phyloP scores from a whole-genome alignment of 2,888 invertebrate genomes.

The Autographa pulchrina region DNA sequence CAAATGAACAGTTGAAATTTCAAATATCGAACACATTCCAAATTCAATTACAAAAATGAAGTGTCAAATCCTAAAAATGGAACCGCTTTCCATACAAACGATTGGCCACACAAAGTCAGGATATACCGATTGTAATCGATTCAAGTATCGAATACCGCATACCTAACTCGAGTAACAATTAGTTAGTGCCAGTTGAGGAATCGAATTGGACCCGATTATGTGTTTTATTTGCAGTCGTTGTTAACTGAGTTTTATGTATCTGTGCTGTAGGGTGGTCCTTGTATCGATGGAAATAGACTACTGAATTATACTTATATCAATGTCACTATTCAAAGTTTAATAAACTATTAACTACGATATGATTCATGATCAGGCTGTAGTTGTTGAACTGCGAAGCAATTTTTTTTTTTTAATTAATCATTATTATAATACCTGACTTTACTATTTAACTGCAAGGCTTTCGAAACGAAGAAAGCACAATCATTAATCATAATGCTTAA shows the following conservation, averaged over 20 bases:
- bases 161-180: conserved; percentile 26
- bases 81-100: not conserved
- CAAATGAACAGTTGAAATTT: not conserved
- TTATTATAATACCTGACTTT: no score
- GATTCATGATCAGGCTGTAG: no score
- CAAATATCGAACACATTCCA: not conserved
- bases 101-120: not conserved
- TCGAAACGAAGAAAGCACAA: no score
- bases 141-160: conserved; percentile 39
- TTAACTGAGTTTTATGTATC: not conserved
- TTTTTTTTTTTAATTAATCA: no score
- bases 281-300: not conserved
- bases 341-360: no score
- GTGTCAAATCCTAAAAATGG: not conserved
- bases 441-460: no score
- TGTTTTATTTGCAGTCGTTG: not conserved
- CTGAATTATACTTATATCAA: no score
- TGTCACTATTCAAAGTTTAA: no score
- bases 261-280: not conserved
- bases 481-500: no score
- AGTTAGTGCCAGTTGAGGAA: conserved; percentile 30
- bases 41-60: not conserved
- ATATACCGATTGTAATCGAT: conserved; percentile 28
- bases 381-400: no score
- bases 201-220: conserved; percentile 3